A percentile compares a stretch with the other conserved stretches of the same genome.
Evolutionary conservation across 2,797 vertebrate genomes (phyloP).

Genomic region (Microctenopoma steveboyesi): DNA sequence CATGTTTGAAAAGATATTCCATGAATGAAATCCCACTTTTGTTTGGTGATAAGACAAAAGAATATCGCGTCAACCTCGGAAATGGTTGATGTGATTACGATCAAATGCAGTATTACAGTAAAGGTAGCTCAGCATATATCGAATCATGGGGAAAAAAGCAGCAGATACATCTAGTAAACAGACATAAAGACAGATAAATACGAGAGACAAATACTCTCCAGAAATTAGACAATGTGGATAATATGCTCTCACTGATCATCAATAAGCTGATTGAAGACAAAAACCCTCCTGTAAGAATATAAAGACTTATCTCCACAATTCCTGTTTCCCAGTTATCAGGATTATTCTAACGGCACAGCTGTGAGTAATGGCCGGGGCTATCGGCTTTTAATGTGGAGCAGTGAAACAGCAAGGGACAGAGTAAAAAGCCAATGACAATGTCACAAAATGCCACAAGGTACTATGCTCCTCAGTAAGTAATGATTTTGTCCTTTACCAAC

Average conservation of each 20-base stretch:
- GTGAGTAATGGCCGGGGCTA: slow-evolving; percentile 37
- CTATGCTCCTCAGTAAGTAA: slow-evolving; percentile 41
- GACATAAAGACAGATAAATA: slow-evolving; percentile 9
- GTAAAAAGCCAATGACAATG: slow-evolving; percentile 49
- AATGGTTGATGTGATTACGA: slow-evolving; percentile 11
- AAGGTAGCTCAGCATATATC: slow-evolving; percentile 12
- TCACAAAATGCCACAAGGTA: slow-evolving; percentile 60
- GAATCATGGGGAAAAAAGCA: slow-evolving; percentile 12
- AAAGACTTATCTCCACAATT: slow-evolving; percentile 15
- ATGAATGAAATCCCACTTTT: slow-evolving; percentile 9
- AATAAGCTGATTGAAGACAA: neutral
- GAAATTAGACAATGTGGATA: neutral
- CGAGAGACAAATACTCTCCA: neutral
- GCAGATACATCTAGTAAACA: neutral
- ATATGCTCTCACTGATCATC: slow-evolving; percentile 1
- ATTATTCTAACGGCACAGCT: slow-evolving; percentile 49
- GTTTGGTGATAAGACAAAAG: slow-evolving; percentile 1
- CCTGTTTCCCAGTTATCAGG: slow-evolving; percentile 40
- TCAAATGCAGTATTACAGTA: slow-evolving; percentile 18
- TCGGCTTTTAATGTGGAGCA: slow-evolving; percentile 58
- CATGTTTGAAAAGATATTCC: neutral
- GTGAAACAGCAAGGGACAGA: slow-evolving; percentile 46
- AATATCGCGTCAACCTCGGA: slow-evolving; percentile 8
- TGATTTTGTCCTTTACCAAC: slow-evolving; percentile 49
- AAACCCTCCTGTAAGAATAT: slow-evolving; percentile 7